phyloP scores from a whole-genome alignment of 2,113 vertebrate genomes.

The Sinosuthora webbiana region DNA sequence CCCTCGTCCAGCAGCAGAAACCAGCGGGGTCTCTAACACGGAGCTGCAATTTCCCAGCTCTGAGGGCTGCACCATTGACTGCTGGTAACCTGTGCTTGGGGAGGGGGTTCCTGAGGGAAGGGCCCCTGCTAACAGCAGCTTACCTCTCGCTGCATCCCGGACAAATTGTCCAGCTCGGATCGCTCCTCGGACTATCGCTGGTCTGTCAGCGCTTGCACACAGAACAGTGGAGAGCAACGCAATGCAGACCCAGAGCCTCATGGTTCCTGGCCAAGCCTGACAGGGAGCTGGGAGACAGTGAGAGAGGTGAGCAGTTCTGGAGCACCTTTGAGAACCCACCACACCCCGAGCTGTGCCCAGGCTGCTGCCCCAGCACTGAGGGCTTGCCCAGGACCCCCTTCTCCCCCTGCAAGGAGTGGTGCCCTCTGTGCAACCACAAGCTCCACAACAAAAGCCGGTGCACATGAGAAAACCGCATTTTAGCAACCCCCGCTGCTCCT shows the following conservation, averaged over 20 bases:
- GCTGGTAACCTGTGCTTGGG: background rate
- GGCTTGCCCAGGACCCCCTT: background rate
- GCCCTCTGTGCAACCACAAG: background rate
- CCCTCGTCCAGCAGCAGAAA: background rate
- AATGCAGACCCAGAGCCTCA: background rate
- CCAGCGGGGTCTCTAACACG: rapidly evolving
- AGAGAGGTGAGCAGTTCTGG: background rate
- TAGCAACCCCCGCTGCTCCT: background rate
- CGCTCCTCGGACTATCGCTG: rapidly evolving
- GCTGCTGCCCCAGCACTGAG: background rate
- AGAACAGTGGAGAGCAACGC: background rate
- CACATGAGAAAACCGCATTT: background rate
- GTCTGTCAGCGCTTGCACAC: background rate
- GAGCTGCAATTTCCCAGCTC: background rate
- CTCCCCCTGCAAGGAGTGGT: background rate
- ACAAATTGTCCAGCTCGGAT: rapidly evolving
- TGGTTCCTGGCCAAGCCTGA: background rate
- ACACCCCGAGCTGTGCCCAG: background rate
- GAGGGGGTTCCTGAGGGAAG: background rate
- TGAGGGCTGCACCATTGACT: rapidly evolving
- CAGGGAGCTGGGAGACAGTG: background rate
- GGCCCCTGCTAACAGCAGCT: background rate
- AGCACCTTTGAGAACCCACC: background rate
- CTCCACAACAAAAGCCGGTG: background rate
- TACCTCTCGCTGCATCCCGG: background rate